Evolutionary conservation across 2,797 vertebrate species (phyloP).

Genomic region (Fistularia tabacaria): DNA sequence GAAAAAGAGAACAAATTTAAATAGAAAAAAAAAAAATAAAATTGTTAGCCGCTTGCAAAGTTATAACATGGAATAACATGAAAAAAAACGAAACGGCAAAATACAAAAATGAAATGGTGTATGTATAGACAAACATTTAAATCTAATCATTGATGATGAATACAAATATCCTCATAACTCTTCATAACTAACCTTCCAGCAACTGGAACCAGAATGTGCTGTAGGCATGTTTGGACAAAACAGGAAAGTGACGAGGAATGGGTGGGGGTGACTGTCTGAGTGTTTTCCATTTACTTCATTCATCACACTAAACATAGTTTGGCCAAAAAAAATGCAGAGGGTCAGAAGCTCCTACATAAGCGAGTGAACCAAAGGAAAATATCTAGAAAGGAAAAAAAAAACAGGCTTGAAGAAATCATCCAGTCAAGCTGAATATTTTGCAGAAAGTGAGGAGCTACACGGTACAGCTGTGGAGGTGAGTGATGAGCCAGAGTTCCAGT

Average conservation of each 20-base stretch:
- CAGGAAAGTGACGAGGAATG: constrained; percentile 49
- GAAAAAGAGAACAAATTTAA: no score
- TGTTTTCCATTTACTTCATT: constrained; percentile 62
- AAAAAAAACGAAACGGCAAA: no score
- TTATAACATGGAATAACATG: no score
- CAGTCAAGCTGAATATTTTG: constrained; percentile 13
- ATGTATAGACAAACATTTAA: no score
- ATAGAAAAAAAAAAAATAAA: no score
- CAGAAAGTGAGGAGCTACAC: constrained; percentile 3
- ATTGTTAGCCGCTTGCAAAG: no score
- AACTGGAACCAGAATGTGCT: neutral
- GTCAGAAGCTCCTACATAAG: constrained; percentile 7
- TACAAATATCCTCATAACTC: no score
- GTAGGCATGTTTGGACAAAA: neutral
- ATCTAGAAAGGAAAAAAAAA: constrained; percentile 43
- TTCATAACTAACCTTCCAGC: neutral
- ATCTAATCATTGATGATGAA: no score
- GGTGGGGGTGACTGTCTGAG: constrained; percentile 48
- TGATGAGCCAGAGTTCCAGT: constrained; percentile 15
- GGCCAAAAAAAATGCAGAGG: constrained; percentile 22
- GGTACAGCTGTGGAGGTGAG: constrained; percentile 64
- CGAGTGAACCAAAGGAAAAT: constrained; percentile 8
- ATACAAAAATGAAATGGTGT: no score
- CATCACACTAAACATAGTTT: constrained; percentile 44
- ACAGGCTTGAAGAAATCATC: constrained; percentile 12